phyloP scores from a whole-genome alignment of 2,888 invertebrate genomes.

The Eucera pruinosa region DNA sequence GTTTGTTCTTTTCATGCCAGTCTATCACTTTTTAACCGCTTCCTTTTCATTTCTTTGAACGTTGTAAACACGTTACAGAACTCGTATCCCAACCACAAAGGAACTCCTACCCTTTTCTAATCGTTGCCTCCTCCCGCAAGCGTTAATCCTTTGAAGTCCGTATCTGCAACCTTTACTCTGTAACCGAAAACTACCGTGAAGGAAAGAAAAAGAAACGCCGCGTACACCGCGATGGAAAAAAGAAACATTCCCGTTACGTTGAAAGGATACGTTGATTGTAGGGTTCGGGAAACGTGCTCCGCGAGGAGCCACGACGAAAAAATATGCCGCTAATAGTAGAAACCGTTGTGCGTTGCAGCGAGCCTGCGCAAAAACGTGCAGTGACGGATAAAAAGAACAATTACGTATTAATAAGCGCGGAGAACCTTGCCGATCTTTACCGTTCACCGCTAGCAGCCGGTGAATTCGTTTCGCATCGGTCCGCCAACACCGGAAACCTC shows the following conservation, averaged over 20 bases:
- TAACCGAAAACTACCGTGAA: neutral
- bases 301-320: neutral
- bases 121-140: neutral
- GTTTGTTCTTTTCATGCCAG: neutral
- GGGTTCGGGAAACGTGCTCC: neutral
- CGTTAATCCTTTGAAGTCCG: no score
- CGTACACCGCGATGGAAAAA: neutral
- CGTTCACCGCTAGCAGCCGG: constrained; percentile 51
- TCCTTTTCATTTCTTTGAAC: neutral
- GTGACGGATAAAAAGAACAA: constrained; percentile 17
- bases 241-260: neutral
- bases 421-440: constrained; percentile 40
- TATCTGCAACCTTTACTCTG: neutral
- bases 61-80: neutral
- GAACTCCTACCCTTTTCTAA: neutral
- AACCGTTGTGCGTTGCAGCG: neutral
- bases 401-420: constrained; percentile 52
- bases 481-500: constrained; percentile 65
- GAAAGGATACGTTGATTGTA: neutral
- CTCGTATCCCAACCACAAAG: no score
- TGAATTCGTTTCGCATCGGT: constrained; percentile 59
- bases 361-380: neutral
- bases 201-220: neutral
- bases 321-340: neutral
- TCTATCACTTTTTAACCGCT: neutral